Evolutionary conservation across 1,140 invertebrate genomes (phyloP).

Genomic region (Drosophila ogumai): DNA sequence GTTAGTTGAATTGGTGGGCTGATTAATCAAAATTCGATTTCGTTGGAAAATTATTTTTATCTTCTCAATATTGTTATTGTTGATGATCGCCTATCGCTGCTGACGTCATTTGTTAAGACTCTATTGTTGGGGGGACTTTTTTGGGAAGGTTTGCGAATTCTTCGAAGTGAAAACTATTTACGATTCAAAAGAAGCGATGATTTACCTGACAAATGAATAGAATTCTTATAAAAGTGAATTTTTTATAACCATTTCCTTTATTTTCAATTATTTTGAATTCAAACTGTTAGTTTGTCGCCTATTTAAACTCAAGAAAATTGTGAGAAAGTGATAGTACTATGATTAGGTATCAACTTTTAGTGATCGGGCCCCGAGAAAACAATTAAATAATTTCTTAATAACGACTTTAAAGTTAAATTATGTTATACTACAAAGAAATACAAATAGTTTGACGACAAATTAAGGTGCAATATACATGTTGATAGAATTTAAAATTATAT

Average conservation of each 20-base stretch:
- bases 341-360: not conserved
- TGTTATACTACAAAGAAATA: no score
- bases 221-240: not conserved
- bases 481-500: not conserved
- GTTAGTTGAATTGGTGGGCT: conserved; percentile 1
- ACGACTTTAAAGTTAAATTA: not conserved
- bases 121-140: conserved; percentile 2
- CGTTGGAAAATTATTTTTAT: conserved; percentile 42
- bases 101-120: conserved; percentile 13
- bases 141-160: conserved; percentile 6
- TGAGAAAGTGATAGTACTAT: not conserved
- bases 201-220: not conserved
- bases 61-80: conserved; percentile 27
- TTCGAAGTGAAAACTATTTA: conserved; percentile 5
- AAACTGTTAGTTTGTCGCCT: not conserved
- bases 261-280: not conserved
- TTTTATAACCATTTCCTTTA: not conserved
- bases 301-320: not conserved
- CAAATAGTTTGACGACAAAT: no score
- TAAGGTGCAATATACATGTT: not conserved
- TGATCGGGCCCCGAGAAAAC: no score
- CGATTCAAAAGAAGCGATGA: conserved; percentile 6
- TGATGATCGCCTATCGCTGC: conserved; percentile 17
- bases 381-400: not conserved
- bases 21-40: conserved; percentile 35